Conservation (phyloP, 1,140 invertebrate species). For the Lysiphlebus fabarum region DNA sequence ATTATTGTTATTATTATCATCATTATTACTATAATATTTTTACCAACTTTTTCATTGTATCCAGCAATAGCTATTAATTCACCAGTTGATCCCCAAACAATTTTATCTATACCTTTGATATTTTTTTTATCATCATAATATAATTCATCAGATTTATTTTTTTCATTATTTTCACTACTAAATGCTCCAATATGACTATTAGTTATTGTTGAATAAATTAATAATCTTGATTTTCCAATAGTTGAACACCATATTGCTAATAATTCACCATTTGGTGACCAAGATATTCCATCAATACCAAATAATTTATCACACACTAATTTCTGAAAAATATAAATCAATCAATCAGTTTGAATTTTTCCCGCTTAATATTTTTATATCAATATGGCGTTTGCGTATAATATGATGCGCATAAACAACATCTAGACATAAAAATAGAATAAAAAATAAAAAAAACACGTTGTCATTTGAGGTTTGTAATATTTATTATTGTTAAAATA, state of each 20-base stretch:
- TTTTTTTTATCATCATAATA: conserved; percentile 27
- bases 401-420: no score
- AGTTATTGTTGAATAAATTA: conserved; percentile 45
- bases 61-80: conserved; percentile 49
- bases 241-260: conserved; percentile 50
- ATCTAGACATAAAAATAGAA: no score
- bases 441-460: no score
- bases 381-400: no score
- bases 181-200: conserved; percentile 45
- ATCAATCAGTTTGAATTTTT: background rate
- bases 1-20: conserved; percentile 13
- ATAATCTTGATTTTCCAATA: conserved; percentile 39
- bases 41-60: conserved; percentile 46
- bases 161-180: conserved; percentile 29
- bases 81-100: conserved; percentile 48
- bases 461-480: no score
- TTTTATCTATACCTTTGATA: conserved; percentile 42
- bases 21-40: conserved; percentile 14
- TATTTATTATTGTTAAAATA: background rate
- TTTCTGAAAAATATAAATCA: conserved; percentile 43
- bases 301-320: conserved; percentile 46
- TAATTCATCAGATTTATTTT: conserved; percentile 12
- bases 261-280: conserved; percentile 50
- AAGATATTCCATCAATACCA: conserved; percentile 44
- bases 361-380: no score